phyloP scores from a whole-genome alignment of 2,113 vertebrate genomes.

The Callipepla californica region DNA sequence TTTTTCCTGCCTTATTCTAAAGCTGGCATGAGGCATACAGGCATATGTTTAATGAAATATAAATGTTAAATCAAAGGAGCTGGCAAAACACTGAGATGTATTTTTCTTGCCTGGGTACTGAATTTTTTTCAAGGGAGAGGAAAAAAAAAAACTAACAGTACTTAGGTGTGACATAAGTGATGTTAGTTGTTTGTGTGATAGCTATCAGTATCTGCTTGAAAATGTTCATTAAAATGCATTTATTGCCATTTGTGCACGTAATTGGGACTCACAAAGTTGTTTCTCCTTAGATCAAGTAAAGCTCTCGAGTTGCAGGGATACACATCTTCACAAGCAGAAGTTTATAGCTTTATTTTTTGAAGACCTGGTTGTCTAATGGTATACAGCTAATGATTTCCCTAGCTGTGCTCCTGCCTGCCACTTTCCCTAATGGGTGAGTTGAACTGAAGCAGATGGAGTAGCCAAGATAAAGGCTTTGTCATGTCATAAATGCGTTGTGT shows the following conservation, averaged over 20 bases:
- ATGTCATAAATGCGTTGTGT: slow-evolving; percentile 9
- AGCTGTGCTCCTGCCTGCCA: slow-evolving; percentile 38
- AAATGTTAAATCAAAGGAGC: slow-evolving; percentile 54
- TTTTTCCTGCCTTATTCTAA: slow-evolving; percentile 9
- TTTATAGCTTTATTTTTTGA: slow-evolving; percentile 20
- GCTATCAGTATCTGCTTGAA: slow-evolving; percentile 23
- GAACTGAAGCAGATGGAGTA: slow-evolving; percentile 28
- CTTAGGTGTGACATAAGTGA: not conserved
- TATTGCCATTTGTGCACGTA: not conserved
- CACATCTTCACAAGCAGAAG: not conserved
- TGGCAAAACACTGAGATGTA: slow-evolving; percentile 19
- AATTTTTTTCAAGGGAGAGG: slow-evolving; percentile 12
- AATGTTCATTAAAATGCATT: slow-evolving; percentile 47
- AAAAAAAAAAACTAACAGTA: not conserved
- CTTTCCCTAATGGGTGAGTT: slow-evolving; percentile 54
- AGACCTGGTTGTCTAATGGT: not conserved
- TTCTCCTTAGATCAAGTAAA: slow-evolving; percentile 33
- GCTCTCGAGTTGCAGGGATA: slow-evolving; percentile 21
- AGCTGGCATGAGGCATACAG: not conserved
- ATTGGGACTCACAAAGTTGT: not conserved
- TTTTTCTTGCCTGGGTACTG: slow-evolving; percentile 16
- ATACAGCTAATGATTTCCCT: slow-evolving; percentile 32
- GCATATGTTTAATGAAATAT: slow-evolving; percentile 24
- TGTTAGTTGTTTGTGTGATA: not conserved
- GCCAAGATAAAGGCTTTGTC: slow-evolving; percentile 21